Base-by-base conservation (phyloP, 2,888 invertebrate species). In the Mantis religiosa region DNA sequence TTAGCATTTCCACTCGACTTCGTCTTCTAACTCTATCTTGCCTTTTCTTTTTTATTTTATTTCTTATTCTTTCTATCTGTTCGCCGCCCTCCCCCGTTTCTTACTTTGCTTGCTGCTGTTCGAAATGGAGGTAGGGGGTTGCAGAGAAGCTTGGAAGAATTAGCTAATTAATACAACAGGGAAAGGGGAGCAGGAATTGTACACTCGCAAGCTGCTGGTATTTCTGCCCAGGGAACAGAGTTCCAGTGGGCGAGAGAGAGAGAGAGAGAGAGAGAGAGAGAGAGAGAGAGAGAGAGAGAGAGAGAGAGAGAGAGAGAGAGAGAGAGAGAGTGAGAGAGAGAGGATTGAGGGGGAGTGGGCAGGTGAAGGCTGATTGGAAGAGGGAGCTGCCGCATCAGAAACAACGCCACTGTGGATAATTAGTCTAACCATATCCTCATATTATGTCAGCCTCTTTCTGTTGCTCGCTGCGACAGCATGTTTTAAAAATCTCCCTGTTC, bases 81-180 rank as follows among this genome's bases (percentile, higher is more conserved):
- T 20, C 25, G 4, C 25, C 15, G 4, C 54, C 25, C 54, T 71
- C 20, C 54, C 20, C 54, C 54, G 54, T 71, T 71, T 71, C 54
- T 71, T 71, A 20, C 54, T 71, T 71, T 71, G 54, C 54, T 71
- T 71, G 54, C 54, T 71, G 54, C 54, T 27, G 85, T 54, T 85
- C 25, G 82, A 82, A 87, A 87, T 87, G 87, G 82, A 82, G 87
- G 87, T 71, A 82, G 27, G 41, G 41, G 71, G 85, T 15, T 20
- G 87, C 20, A 82, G 87, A 28, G 28, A 34, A 82, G 82, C 82
- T 87, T 87, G 87, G 89, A 90, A 90, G 90, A 90, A 90, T 90
- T 90, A 90, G 90, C 89, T 90, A 90, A 90, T 90, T 90, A 90
- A 90, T 90, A 89, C 88, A 87, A 82, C 87, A 82, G 82, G 34